phyloP scores from a whole-genome alignment of 2,797 vertebrate species.

The Petrocephalus sullivani region DNA sequence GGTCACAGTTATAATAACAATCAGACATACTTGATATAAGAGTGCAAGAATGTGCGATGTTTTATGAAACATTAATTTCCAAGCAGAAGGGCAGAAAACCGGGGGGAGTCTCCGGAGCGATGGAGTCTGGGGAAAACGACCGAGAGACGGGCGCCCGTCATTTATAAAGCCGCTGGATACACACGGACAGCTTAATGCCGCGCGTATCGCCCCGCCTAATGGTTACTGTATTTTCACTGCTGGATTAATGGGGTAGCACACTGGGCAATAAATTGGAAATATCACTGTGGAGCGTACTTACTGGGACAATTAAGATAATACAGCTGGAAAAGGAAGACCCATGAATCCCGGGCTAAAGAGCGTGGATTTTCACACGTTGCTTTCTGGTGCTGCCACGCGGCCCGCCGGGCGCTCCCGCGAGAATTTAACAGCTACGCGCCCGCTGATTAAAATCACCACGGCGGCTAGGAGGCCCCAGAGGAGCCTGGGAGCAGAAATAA shows the following conservation, averaged over 20 bases:
- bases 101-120: neutral
- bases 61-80: neutral
- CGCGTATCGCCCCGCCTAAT: constrained; percentile 49
- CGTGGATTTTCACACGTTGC: constrained; percentile 26
- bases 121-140: neutral
- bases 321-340: constrained; percentile 62
- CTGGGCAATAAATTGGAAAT: constrained; percentile 71
- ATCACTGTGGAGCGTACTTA: constrained; percentile 71
- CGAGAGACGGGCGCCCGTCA: constrained; percentile 22
- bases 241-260: constrained; percentile 73
- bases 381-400: neutral
- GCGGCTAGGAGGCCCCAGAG: neutral
- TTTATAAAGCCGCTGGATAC: constrained; percentile 52
- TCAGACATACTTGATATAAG: neutral
- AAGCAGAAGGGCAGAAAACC: neutral
- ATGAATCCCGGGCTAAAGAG: constrained; percentile 60
- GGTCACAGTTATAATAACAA: neutral
- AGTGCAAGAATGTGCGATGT: neutral
- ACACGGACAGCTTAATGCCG: constrained; percentile 62
- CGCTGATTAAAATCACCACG: neutral
- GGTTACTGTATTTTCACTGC: constrained; percentile 70
- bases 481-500: neutral
- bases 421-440: neutral
- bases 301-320: constrained; percentile 75
- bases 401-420: too few species aligned